A percentile compares a stretch with the other conserved stretches of the same genome.
Evolutionary conservation across 2,888 invertebrate species (phyloP).

Genomic region (Tachina fera): DNA sequence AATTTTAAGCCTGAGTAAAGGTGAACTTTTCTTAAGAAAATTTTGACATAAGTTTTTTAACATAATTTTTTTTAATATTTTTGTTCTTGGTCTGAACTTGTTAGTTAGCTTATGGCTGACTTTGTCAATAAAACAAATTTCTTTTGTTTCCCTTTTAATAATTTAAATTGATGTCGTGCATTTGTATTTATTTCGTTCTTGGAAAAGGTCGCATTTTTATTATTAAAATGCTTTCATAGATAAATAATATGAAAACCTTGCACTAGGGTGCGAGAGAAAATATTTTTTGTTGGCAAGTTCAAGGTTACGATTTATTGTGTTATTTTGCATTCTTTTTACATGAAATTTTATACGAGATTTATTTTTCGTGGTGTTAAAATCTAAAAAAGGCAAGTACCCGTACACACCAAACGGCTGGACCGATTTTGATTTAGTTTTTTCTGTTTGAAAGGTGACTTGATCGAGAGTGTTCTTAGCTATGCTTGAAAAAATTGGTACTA

Average conservation of each 20-base stretch:
- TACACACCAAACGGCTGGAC: too few relatives aligned
- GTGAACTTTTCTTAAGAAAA: neutral
- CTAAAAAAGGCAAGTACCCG: too few relatives aligned
- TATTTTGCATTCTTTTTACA: neutral
- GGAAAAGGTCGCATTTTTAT: slow-evolving; percentile 9
- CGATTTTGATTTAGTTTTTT: too few relatives aligned
- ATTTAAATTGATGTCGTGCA: neutral
- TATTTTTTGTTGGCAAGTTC: slow-evolving; percentile 14
- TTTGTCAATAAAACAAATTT: slow-evolving; percentile 9
- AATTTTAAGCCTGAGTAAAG: neutral
- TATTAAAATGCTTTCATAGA: slow-evolving; percentile 23
- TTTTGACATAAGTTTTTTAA: neutral
- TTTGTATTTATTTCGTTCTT: slow-evolving; percentile 11
- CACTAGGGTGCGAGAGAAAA: neutral
- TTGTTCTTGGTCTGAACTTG: neutral
- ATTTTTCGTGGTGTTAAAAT: neutral
- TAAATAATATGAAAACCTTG: neutral
- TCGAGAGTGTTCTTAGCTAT: too few relatives aligned
- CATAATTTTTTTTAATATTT: neutral
- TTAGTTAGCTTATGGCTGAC: neutral
- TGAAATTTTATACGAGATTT: neutral
- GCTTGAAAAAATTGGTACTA: too few relatives aligned
- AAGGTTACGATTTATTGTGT: slow-evolving; percentile 13
- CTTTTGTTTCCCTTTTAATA: neutral
- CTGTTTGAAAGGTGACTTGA: too few relatives aligned